Percentiles rank a stretch among this genome's conserved stretches.
phyloP scores from a whole-genome alignment of 2,888 invertebrate species.

The Parelbella ahira region DNA sequence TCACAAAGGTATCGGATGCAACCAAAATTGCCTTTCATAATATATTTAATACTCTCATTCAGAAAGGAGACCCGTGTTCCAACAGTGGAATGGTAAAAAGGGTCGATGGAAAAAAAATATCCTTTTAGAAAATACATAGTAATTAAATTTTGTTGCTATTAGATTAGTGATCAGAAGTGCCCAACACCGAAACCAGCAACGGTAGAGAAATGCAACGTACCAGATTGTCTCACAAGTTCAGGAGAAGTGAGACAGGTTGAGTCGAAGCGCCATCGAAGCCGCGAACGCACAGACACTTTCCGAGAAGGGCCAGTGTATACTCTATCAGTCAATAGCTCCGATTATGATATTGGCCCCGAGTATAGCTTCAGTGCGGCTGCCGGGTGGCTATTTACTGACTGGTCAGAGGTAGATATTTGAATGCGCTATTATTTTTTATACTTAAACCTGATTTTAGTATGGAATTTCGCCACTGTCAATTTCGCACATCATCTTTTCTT shows the following conservation, averaged over 20 bases:
- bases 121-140: too few species aligned
- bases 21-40: too few species aligned
- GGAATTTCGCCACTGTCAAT: too few species aligned
- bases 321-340: conserved; percentile 56
- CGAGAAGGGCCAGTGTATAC: conserved; percentile 65
- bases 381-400: conserved; percentile 81
- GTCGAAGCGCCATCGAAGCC: conserved; percentile 41
- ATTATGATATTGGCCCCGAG: conserved; percentile 59
- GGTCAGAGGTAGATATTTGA: conserved; percentile 72
- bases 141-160: neutral
- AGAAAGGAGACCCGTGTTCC: too few species aligned
- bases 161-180: conserved; percentile 70
- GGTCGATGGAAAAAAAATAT: too few species aligned
- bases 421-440: conserved; percentile 1
- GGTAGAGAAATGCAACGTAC: conserved; percentile 55
- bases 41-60: too few species aligned
- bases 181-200: conserved; percentile 53
- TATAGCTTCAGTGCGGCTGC: conserved; percentile 60
- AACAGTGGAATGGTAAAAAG: too few species aligned
- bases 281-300: conserved; percentile 59
- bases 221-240: conserved; percentile 46
- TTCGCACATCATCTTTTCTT: too few species aligned
- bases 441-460: too few species aligned
- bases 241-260: conserved; percentile 45
- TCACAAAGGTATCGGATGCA: conserved; percentile 57